Base-by-base conservation (phyloP, 2,888 invertebrate genomes). In the Papilio elwesi region DNA sequence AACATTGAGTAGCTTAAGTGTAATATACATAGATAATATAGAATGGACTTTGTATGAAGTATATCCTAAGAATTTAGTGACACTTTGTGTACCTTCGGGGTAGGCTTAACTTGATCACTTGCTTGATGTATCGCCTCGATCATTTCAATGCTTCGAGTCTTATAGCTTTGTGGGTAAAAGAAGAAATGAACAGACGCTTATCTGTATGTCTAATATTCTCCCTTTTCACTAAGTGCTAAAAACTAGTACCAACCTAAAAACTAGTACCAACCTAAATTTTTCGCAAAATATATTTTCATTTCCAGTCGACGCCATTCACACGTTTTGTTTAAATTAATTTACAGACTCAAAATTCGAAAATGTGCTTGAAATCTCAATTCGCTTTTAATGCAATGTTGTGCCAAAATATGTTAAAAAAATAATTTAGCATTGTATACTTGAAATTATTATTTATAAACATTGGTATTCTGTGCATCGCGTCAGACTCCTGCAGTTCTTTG, bases 1-100 rank as follows among this genome's bases (percentile, higher is more conserved):
- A 91, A 89, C 87, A 87, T 91, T 90, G 90, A 87, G 81, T 91
- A 92, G 90, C 79, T 74, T 93, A 93, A 93, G 92, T 93, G 93
- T 93, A 93, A 87, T 86, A 91, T 92, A 91, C 43, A 62, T 91
- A 92, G 87, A 82, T 89, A 86, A 85, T 80, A 86, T 91, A 92
- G 88, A 88, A 87, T 90, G 86, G 85, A 91, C 90, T 91, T 90
- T 91, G 88, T 92, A 91, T 89, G 89, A 90, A 90, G 87, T 91
- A 91, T 88, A 47, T 89, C 87, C 85, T 90, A 90, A 89, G 90
- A 82, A 82, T 84, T 71, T 75, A 87, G 86, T 80, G 87, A 85
- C 81, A 83, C 82, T 76, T 83, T 80, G 82, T 84, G 82, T 76
- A 84, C 81, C 81, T 85, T 82, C 76, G 78, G n/a, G n/a, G 77